Evolutionary conservation across 2,888 invertebrate genomes (phyloP).

Genomic region (Tenthredo distinguenda): DNA sequence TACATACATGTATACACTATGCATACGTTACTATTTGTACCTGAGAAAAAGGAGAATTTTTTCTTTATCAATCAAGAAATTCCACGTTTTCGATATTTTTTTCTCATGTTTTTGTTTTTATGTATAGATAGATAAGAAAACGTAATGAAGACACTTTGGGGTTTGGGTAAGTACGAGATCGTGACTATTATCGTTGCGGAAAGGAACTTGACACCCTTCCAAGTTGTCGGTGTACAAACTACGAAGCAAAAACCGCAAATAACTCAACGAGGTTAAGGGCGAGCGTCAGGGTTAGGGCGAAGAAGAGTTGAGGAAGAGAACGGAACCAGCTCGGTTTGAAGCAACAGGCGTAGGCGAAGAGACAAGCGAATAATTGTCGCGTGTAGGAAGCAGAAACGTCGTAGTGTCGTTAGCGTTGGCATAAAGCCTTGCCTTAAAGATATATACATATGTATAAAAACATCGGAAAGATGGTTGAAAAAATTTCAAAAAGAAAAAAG

Average conservation of each 20-base stretch:
- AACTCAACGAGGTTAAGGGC: slow-evolving; percentile 18
- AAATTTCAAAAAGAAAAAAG: too few species aligned
- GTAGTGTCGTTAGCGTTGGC: background rate
- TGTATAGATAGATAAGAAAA: background rate
- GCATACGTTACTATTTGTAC: too few species aligned
- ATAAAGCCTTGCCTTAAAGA: background rate
- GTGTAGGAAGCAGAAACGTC: background rate
- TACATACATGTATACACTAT: too few species aligned
- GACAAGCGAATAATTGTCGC: slow-evolving; percentile 51
- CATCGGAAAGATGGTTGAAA: too few species aligned
- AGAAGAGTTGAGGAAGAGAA: background rate
- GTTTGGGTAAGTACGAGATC: background rate
- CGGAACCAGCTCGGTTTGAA: background rate
- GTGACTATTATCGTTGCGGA: slow-evolving; percentile 1
- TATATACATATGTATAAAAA: background rate
- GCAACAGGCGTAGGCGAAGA: slow-evolving; percentile 46
- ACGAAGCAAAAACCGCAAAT: slow-evolving; percentile 29
- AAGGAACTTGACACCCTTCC: background rate
- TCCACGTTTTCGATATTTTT: background rate
- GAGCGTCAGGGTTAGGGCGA: background rate
- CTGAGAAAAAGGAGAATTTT: too few species aligned
- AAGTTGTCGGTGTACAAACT: slow-evolving; percentile 17
- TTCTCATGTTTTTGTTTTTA: background rate
- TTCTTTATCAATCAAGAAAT: too few species aligned
- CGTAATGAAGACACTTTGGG: background rate